These are phyloP conservation scores for Pantherophis alleghaniensis DNA, from an alignment of 2,797 vertebrate species.

Conservation along the genomic window DNA sequence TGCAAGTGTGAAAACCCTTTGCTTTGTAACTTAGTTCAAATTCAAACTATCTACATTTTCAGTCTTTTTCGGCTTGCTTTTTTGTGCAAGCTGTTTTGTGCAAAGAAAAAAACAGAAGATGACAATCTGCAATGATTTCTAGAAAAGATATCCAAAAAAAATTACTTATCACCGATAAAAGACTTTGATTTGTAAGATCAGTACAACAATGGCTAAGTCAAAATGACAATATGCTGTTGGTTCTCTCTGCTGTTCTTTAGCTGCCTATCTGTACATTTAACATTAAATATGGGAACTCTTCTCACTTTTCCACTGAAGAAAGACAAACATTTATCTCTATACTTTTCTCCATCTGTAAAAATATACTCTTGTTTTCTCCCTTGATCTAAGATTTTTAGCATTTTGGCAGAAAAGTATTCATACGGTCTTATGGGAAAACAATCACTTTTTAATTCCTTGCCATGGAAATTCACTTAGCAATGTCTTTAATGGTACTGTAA, in stretches of 20 bases:
- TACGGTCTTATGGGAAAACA: constrained; percentile 29
- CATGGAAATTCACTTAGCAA: neutral
- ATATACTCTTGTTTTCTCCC: constrained; percentile 18
- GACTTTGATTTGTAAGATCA: constrained; percentile 64
- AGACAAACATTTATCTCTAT: constrained; percentile 47
- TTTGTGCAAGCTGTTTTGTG: neutral
- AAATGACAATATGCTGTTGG: constrained; percentile 55
- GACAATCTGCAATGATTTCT: constrained; percentile 7
- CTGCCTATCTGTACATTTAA: constrained; percentile 68
- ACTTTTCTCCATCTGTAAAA: constrained; percentile 29
- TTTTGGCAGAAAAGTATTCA: constrained; percentile 36
- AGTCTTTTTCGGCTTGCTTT: neutral
- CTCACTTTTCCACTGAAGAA: constrained; percentile 43
- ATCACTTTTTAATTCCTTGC: constrained; percentile 14
- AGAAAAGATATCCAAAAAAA: constrained; percentile 61
- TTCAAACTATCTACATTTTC: neutral
- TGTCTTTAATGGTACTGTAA: neutral
- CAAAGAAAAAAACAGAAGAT: neutral
- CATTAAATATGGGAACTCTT: constrained; percentile 52
- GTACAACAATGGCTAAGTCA: constrained; percentile 63
- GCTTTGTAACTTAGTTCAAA: neutral
- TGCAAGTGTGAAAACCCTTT: neutral
- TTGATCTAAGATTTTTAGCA: constrained; percentile 29
- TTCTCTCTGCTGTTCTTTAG: constrained; percentile 48
- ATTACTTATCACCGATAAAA: constrained; percentile 60